Conservation (phyloP, 2,888 invertebrate genomes). For the Didymodactylos carnosus region DNA sequence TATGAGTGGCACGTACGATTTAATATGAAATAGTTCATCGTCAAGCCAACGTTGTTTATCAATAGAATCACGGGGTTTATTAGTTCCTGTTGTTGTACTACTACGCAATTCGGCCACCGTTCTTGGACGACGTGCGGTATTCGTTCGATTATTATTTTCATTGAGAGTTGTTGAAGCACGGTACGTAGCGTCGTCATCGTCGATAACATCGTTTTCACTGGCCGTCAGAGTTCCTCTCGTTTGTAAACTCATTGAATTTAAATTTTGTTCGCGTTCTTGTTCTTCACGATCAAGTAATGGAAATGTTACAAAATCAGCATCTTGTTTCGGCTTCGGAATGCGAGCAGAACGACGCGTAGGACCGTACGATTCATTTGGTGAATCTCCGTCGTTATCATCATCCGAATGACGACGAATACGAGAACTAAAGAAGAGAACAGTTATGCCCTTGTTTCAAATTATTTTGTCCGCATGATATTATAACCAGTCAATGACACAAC, state of each 20-base stretch:
- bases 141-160: neutral
- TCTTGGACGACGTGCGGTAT: neutral
- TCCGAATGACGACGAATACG: neutral
- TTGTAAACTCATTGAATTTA: neutral
- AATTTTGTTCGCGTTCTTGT: neutral
- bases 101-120: neutral
- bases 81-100: neutral
- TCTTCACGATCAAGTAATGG: neutral
- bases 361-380: neutral
- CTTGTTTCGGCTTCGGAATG: neutral
- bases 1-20: neutral
- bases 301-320: neutral
- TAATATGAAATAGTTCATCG: neutral
- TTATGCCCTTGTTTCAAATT: neutral
- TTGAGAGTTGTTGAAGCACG: neutral
- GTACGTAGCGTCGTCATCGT: neutral
- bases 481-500: no score
- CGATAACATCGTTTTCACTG: neutral
- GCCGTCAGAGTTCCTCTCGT: no score
- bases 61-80: no score
- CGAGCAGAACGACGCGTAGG: neutral
- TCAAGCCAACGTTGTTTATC: neutral
- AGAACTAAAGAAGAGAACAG: neutral
- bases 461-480: neutral
- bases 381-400: neutral